Evolutionary conservation across 2,113 vertebrate genomes (phyloP), one percentile per base, ranked within the genome.

Genomic region (Pangasianodon gigas): DNA sequence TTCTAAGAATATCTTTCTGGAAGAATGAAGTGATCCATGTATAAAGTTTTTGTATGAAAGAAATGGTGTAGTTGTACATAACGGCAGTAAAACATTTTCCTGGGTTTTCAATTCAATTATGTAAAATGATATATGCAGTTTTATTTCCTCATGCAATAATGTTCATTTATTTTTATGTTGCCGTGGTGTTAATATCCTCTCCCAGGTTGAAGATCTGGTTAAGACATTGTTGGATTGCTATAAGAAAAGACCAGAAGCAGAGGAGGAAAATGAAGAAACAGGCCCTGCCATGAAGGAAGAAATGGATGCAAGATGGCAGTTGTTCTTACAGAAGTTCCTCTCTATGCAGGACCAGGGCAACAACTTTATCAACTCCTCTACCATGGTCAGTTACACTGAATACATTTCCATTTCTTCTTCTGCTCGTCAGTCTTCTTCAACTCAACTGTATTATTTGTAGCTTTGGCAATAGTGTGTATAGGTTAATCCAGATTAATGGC

Each of bases 281-380:
- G 89, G 89, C 60, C 88, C 84, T 67, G 13, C 82, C 24, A 6
- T 32, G 41, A 21, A 93, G 48, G 95, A 96, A 11, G 92, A 94
- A 18, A 89, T 91, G 48, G 95, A 97, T 83, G 91, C 29, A 56
- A 94, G 93, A 41, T 97, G 96, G 96, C 96, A 96, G 89, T 90
- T 92, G 2, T 91, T 96, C 89, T 93, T 97, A 91, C 96, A 96
- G 93, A 96, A 94, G 84, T 96, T 95, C 51, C 96, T 97, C 93
- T 94, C 92, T 83, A 94, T 95, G 0, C 93, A 97, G 94, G 95
- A 97, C 79, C 93, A 96, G 86, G 96, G 95, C 24, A 94, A 93
- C 86, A 93, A 92, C 88, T 97, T 96, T 91, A 94, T 97, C 91
- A 94, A 95, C 93, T 96, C 96, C 91, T 92, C 96, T 91, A 94